These are phyloP conservation scores for Antechinus flavipes DNA, from an alignment of 2,113 vertebrate species.

Conservation along the genomic window DNA sequence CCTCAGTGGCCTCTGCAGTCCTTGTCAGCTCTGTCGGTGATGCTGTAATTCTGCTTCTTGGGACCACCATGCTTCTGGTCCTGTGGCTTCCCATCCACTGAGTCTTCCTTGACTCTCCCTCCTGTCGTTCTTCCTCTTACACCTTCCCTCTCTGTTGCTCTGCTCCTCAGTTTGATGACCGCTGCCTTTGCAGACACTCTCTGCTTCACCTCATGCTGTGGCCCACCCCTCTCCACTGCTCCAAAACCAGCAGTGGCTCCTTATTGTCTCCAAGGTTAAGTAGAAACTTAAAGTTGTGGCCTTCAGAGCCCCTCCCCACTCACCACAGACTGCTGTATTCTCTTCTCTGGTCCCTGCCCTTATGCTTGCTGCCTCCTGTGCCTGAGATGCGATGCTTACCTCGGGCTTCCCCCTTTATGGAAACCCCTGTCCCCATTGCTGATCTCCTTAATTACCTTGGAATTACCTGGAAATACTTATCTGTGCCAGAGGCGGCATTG, in stretches of 20 bases:
- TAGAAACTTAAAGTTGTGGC: not conserved
- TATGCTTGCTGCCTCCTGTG: not conserved
- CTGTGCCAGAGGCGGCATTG: not conserved
- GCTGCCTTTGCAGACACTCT: too few species aligned
- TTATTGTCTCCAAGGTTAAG: not conserved
- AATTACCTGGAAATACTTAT: not conserved
- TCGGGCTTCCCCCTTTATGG: not conserved
- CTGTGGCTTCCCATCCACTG: not conserved
- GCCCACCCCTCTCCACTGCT: too few species aligned
- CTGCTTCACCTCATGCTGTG: too few species aligned
- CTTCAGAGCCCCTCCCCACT: not conserved
- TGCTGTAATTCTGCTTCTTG: not conserved
- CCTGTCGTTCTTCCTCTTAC: not conserved
- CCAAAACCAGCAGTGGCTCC: too few species aligned
- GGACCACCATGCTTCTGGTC: not conserved
- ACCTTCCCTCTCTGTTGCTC: not conserved
- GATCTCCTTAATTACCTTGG: not conserved
- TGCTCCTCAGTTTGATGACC: not conserved
- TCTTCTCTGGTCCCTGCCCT: not conserved
- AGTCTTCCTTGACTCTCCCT: too few species aligned
- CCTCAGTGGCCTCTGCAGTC: too few species aligned
- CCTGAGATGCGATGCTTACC: too few species aligned
- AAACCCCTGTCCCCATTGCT: not conserved
- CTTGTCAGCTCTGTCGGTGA: not conserved
- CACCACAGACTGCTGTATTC: not conserved